Conservation (phyloP, 2,113 vertebrate species). For the Potamarius usumacintae region DNA sequence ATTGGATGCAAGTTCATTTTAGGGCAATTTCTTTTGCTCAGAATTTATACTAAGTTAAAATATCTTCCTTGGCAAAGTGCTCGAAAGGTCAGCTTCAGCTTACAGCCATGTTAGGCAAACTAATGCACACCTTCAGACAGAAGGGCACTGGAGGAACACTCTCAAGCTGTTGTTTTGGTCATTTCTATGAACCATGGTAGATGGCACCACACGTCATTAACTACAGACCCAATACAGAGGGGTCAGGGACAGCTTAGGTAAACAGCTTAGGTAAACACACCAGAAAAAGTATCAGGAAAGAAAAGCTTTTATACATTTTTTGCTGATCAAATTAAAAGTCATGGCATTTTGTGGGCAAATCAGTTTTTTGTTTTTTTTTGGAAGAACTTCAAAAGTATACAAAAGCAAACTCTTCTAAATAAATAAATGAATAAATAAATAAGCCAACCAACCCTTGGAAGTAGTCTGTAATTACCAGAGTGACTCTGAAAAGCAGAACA, state of each 20-base stretch:
- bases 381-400: background rate
- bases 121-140: slow-evolving; percentile 31
- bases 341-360: background rate
- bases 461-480: background rate
- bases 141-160: slow-evolving; percentile 21
- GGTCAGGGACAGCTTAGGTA: slow-evolving; percentile 28
- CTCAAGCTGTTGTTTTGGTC: slow-evolving; percentile 49
- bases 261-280: slow-evolving; percentile 30
- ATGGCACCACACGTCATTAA: slow-evolving; percentile 47
- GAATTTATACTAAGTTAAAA: slow-evolving; percentile 17
- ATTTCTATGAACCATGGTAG: slow-evolving; percentile 37
- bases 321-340: background rate
- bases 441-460: background rate
- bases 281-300: background rate
- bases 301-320: background rate
- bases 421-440: background rate
- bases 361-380: background rate
- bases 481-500: slow-evolving; percentile 37
- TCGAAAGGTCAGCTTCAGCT: slow-evolving; percentile 30
- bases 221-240: slow-evolving; percentile 6
- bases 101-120: slow-evolving; percentile 43
- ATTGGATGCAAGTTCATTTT: background rate
- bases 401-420: background rate
- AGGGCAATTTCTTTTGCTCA: background rate
- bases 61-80: slow-evolving; percentile 24